Conservation (phyloP, 2,113 vertebrate genomes). For the western clawed frog (Xenopus tropicalis) region DNA sequence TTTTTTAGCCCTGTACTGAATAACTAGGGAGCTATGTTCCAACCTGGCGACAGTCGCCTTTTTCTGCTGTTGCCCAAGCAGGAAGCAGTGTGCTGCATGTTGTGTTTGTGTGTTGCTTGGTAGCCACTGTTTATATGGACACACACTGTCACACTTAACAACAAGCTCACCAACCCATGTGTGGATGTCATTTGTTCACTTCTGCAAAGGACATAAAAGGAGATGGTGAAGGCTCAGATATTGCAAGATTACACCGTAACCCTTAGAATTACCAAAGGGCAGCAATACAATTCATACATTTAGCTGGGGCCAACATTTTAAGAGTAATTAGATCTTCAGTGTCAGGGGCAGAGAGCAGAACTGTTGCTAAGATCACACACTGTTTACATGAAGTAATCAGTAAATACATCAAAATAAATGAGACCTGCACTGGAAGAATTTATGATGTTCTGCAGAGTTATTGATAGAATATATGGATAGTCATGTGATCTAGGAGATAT, state of each 20-base stretch:
- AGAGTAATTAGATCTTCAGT: too few relatives aligned
- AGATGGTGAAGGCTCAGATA: background rate
- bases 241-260: background rate
- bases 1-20: conserved; percentile 11
- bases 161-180: conserved; percentile 35
- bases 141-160: conserved; percentile 36
- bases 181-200: conserved; percentile 36
- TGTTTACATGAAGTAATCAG: too few relatives aligned
- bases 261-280: background rate
- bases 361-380: too few relatives aligned
- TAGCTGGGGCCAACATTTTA: too few relatives aligned
- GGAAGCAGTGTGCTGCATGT: conserved; percentile 30
- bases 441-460: too few relatives aligned
- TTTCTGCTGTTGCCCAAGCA: conserved; percentile 9
- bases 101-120: conserved; percentile 34
- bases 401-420: too few relatives aligned
- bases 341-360: too few relatives aligned
- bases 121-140: conserved; percentile 40
- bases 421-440: too few relatives aligned
- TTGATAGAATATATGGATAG: too few relatives aligned
- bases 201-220: conserved; percentile 13
- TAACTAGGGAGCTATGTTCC: conserved; percentile 15
- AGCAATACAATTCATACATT: too few relatives aligned
- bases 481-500: too few relatives aligned
- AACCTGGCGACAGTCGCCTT: conserved; percentile 30